Base-by-base conservation (phyloP, 35 echinoderm and acorn worm species). In the Apostichopus californicus region DNA sequence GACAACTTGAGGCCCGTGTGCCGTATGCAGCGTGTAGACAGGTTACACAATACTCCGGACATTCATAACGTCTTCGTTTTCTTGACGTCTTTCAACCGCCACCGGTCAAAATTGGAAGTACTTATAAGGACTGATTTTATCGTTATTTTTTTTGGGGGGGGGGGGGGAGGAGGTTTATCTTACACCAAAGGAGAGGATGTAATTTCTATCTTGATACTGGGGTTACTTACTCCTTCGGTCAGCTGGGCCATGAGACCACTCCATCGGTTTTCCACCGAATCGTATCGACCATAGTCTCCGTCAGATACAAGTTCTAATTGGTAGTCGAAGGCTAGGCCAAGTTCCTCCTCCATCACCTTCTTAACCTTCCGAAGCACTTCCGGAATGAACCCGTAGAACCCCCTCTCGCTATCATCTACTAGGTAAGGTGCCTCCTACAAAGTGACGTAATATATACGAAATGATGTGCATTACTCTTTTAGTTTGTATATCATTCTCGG, bases 341-440 rank as follows among this genome's bases (percentile, higher is more conserved):
- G 81, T 65, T 94, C 91, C 17, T 97, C 78, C 46, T 94, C 93
- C 91, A 97, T 93, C 0, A 91, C 61, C 15, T 25, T 86, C 91
- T 94, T 94, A 22, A 97, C 91, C 77, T 90, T 59, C 18, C 80
- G 63, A 1, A 97, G 80, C 3, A 97, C 73, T 34, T 94, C 93
- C 3, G 93, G 93, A 26, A 97, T 93, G 88, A 93, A 97, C 8
- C 95, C 95, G 6, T 93, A 82, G 57, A 97, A 94, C 2, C 95
- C 95, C 10, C 77, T 46, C 5, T 91, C 78, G 54, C 95, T 92
- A 79, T 91, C 88, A 75, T 97, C 95, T 12, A 97, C 87, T 12
- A 97, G 91, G 77, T 97, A 97, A 22, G 95, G 95, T 9, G 95
- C 92, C 80, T 97, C 95, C 95, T 97, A 56, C 46, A 84, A 9